Base-by-base conservation (phyloP, 2,888 invertebrate genomes). In the Andrena fulva region DNA sequence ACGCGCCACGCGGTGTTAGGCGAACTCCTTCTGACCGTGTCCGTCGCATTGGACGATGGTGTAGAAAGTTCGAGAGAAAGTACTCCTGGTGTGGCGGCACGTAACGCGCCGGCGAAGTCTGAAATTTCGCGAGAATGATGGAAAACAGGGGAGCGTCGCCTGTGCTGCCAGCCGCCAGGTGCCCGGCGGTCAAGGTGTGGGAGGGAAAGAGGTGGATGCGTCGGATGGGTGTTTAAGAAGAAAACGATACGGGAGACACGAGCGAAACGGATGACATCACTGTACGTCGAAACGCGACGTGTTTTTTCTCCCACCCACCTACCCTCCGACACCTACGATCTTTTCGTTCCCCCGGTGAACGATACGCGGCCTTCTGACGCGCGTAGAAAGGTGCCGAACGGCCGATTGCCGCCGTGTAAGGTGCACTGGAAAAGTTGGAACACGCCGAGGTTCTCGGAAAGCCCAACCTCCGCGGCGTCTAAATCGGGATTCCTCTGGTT, bases 61-160 rank as follows among this genome's bases (percentile, higher is more conserved):
- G 67, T 88, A 74, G 82, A 85, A 88, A 80, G 86, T 84, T 81
- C 81, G 77, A 75, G 85, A 84, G 86, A 86, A 85, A 86, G 86
- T 77, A 76, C 59, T 20, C 35, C n/a, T 20, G 31, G 12, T 31
- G 7, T 2, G 8, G 27, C 50, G 2, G 62, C 72, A 27, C 33
- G 79, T 64, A 64, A 72, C 78, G 78, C 50, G 68, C 27, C n/a
- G n/a, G 63, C 48, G 42, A 16, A 54, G 63, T 69, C 6, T 35
- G 42, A 33, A 73, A 69, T 64, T 77, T 72, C 12, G 24, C 42
- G 7, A 0, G 10, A 62, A 59, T 1, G 27, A 42, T 20, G 8
- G 56, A 33, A 70, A 63, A 48, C 24, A n/a, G 12, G n/a, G 24
- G 50, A 31, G 16, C 42, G 4, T 16, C 4, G 42, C 1, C 42